These are phyloP conservation scores for Caenorhabditis zanzibari DNA, from an alignment of 2,888 invertebrate genomes.

Conservation along the genomic window DNA sequence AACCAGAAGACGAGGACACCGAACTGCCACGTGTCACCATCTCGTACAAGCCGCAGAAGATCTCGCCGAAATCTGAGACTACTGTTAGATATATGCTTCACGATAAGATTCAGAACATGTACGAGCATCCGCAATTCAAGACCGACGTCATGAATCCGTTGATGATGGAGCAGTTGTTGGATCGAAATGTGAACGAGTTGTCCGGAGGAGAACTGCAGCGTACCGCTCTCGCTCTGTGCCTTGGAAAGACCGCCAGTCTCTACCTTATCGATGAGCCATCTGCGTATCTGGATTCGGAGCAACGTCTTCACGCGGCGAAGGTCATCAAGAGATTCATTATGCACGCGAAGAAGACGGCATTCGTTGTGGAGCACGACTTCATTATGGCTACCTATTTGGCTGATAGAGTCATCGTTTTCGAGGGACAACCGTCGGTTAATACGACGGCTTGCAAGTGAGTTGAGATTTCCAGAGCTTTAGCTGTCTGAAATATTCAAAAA, in stretches of 20 bases:
- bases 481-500: background rate
- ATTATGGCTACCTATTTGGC: conserved; percentile 99
- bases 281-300: conserved; percentile 98
- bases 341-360: conserved; percentile 99
- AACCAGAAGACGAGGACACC: conserved; percentile 88
- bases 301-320: conserved; percentile 99
- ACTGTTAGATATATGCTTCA: conserved; percentile 92
- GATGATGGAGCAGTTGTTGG: conserved; percentile 80
- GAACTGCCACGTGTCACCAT: conserved; percentile 93
- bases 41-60: conserved; percentile 99
- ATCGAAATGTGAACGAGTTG: conserved; percentile 89
- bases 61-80: conserved; percentile 96
- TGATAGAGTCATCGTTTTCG: conserved; percentile 99
- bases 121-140: conserved; percentile 96
- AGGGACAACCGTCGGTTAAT: conserved; percentile 93
- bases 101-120: conserved; percentile 97
- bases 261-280: conserved; percentile 99
- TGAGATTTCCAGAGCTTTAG: no score
- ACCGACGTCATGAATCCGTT: conserved; percentile 96
- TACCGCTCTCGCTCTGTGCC: conserved; percentile 95
- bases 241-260: conserved; percentile 99
- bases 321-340: conserved; percentile 98
- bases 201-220: conserved; percentile 99
- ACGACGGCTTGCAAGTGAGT: conserved; percentile 90
- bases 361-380: conserved; percentile 99